Evolutionary conservation across 1,140 invertebrate species (phyloP), one percentile per base, ranked within the genome.

Genomic region (Drosophila bipectinata): DNA sequence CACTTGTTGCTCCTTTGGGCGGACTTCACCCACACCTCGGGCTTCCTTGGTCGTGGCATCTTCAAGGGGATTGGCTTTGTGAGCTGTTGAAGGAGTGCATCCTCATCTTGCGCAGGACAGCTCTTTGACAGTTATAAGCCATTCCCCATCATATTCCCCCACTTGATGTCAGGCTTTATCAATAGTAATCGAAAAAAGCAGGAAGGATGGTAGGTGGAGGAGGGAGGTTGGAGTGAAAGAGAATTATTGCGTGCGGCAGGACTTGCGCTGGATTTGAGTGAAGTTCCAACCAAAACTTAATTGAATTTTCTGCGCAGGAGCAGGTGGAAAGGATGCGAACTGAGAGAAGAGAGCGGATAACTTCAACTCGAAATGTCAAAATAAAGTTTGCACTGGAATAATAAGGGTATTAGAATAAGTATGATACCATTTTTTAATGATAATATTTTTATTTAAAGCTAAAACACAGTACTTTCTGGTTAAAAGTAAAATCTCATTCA

Each of bases 281-380:
- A 57, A 62, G 72, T 64, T 77, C 54, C 39, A 10, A 18, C 7
- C 34, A 28, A 51, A 44, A 34, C 21, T 5, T 82, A 87, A 87
- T 87, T 87, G 60, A 88, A 79, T 87, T 88, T 78, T 52, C 26
- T 87, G 83, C 83, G 83, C 83, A 87, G 79, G 72, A 77, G 72
- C 82, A 82, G 59, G 48, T 64, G n/a, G 54, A 73, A 75, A 80
- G 77, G 61, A 67, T 59, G 45, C 44, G 37, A 66, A 24, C 10
- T 21, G 44, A 30, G 67, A 58, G 62, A 48, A 41, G 15, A 48
- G 41, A 57, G 45, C 58, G 21, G 12, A 34, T 37, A 77, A 44
- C 47, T 73, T 72, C 34, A 58, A 49, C 71, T 56, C 37, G 37
- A 64, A 52, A 21, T 76, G 62, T 61, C 52, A 76, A 56, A 52